Percentiles rank a stretch among this genome's conserved stretches.
Evolutionary conservation across 23 tunicate species (phyloP).

Genomic region (Trididemnum clinides): DNA sequence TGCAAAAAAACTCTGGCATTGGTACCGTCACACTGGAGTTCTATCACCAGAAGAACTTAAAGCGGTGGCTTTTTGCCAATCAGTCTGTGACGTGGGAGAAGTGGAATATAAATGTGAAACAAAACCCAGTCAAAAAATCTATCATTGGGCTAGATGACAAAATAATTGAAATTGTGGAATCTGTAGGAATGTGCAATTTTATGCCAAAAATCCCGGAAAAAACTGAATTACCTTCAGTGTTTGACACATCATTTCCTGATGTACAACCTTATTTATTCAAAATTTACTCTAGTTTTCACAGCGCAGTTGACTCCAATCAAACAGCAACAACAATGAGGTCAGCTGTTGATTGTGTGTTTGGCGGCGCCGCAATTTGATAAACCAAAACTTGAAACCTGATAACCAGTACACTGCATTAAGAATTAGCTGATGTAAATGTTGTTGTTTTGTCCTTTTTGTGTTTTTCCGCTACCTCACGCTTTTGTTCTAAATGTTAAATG

Average conservation of each 20-base stretch:
- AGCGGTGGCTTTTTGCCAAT: constrained; percentile 65
- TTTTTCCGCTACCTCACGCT: too few relatives aligned
- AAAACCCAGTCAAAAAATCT: constrained; percentile 41
- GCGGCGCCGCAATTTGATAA: constrained; percentile 24
- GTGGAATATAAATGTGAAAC: constrained; percentile 73
- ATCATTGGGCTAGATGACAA: constrained; percentile 51
- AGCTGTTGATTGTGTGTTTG: constrained; percentile 61
- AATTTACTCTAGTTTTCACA: constrained; percentile 50
- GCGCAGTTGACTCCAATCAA: constrained; percentile 2
- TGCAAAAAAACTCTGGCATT: constrained; percentile 42
- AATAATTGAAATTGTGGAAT: constrained; percentile 67
- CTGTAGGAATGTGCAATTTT: constrained; percentile 73
- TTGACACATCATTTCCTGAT: constrained; percentile 68
- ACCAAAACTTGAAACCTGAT: too few relatives aligned
- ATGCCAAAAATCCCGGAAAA: constrained; percentile 80
- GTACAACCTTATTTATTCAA: constrained; percentile 89
- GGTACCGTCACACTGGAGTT: constrained; percentile 84
- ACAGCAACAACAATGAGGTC: constrained; percentile 58
- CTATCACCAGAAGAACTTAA: constrained; percentile 70
- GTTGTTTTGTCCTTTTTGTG: too few relatives aligned
- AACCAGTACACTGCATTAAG: too few relatives aligned
- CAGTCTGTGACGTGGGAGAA: constrained; percentile 89
- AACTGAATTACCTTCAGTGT: constrained; percentile 63
- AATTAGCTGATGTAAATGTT: too few relatives aligned
- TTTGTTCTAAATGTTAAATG: too few relatives aligned